These are phyloP conservation scores for Abscondita cerata DNA, from an alignment of 2,888 invertebrate species.

Conservation along the genomic window DNA sequence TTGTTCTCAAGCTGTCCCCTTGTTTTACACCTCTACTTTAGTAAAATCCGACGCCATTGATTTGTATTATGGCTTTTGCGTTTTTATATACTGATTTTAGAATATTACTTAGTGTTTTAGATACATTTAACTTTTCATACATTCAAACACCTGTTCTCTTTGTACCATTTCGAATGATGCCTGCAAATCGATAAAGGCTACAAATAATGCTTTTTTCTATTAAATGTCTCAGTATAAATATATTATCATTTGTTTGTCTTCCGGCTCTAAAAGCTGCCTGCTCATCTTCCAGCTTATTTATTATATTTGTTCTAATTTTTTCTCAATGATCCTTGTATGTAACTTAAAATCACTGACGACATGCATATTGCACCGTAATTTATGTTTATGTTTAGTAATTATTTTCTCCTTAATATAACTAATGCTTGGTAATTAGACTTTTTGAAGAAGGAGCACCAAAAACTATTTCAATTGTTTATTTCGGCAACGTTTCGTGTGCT, in stretches of 20 bases:
- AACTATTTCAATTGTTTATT: no score
- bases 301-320: no score
- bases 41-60: not conserved
- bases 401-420: no score
- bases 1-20: not conserved
- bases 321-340: not conserved
- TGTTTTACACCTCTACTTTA: not conserved
- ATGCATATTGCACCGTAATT: no score
- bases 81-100: not conserved
- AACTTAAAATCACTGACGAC: not conserved
- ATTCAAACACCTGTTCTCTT: not conserved
- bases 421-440: no score
- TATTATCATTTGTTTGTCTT: no score
- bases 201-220: not conserved
- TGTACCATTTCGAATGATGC: not conserved
- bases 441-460: no score
- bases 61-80: not conserved
- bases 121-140: not conserved
- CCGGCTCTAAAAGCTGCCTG: not conserved
- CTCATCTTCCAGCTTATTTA: no score
- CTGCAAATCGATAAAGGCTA: not conserved
- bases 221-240: no score
- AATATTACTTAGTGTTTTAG: no score
- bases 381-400: no score
- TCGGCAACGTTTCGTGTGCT: no score